Evolutionary conservation across 1,140 invertebrate genomes (phyloP), one percentile per base, ranked within the genome.

Genomic region (Heliconius congener): DNA sequence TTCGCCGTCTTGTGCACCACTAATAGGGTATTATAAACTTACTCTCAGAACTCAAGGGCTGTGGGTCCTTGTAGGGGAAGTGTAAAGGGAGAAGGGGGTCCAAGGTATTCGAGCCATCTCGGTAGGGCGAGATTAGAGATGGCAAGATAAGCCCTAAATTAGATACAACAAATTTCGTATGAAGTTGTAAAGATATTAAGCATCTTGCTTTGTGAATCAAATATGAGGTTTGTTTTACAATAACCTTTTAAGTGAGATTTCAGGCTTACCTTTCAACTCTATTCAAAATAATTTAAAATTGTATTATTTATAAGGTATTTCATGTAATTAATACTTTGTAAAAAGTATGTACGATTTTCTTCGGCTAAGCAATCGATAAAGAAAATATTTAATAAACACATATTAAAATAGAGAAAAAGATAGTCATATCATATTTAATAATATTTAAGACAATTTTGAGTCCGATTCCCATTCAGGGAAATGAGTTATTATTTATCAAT

Each of bases 1-100:
- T 57, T 60, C 19, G 23, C 34, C 55, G 71, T 81, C 76, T 78
- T 87, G 86, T 88, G 78, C 84, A 85, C 83, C 87, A 86, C 88
- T 91, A 94, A 94, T 92, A 90, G 88, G 91, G 90, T 92, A 93
- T 93, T 93, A 92, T 93, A 89, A 93, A 94, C 85, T 93, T 92
- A 81, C 83, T 76, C 83, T 85, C 86, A 91, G 87, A 88, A 91
- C 86, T 88, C 82, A 81, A 84, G 85, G 82, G 82, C 84, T 82
- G 82, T 86, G 85, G 82, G 84, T 77, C 81, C 85, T 88, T 66
- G 73, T 80, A 80, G 85, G 83, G 77, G 82, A 71, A 81, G 76
- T 57, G 46, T 16, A 74, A 52, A 81, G 55, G 80, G 76, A 78
- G 81, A 57, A 75, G 82, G 81, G 77, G 77, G 74, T 85, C 76